Percentiles rank a stretch among this genome's conserved stretches.
phyloP scores from a whole-genome alignment of 1,140 invertebrate genomes.

The Drosophila arizonae region DNA sequence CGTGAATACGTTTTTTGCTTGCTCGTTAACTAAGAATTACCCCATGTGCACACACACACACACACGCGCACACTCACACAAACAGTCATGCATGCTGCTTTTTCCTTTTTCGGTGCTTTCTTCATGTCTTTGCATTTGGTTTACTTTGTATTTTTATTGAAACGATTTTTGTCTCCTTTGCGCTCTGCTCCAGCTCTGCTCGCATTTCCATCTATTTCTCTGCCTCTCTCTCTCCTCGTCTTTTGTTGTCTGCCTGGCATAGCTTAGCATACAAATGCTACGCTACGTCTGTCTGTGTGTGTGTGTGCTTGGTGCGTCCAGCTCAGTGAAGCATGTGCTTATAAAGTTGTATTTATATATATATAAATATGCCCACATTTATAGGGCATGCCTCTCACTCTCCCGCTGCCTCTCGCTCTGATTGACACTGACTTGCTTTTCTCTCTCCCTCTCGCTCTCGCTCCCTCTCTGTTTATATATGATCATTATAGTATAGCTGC shows the following conservation, averaged over 20 bases:
- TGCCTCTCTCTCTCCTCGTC: not conserved
- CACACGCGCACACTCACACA: slow-evolving; percentile 2
- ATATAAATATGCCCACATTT: slow-evolving; percentile 12
- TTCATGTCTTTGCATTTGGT: slow-evolving; percentile 38
- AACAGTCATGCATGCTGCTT: slow-evolving; percentile 19
- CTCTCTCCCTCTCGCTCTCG: not conserved
- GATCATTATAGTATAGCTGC: slow-evolving; percentile 34
- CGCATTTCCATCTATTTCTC: not conserved
- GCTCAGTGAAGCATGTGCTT: slow-evolving; percentile 42
- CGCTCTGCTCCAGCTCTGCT: not conserved
- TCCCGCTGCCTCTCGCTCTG: slow-evolving; percentile 1
- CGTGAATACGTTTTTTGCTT: slow-evolving; percentile 70
- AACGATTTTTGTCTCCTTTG: slow-evolving; percentile 34
- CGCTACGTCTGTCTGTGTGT: no score
- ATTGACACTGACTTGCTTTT: slow-evolving; percentile 50
- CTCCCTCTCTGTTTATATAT: not conserved
- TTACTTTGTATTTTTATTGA: slow-evolving; percentile 66
- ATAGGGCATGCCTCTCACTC: not conserved
- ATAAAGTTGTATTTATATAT: slow-evolving; percentile 32
- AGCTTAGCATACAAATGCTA: no score
- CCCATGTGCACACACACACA: slow-evolving; percentile 36
- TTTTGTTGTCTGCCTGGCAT: slow-evolving; percentile 31
- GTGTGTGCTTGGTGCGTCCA: no score
- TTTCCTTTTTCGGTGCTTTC: slow-evolving; percentile 6
- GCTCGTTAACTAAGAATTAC: slow-evolving; percentile 80